These are phyloP conservation scores for Meteorus cinctellus DNA, from an alignment of 2,888 invertebrate genomes.

Conservation along the genomic window DNA sequence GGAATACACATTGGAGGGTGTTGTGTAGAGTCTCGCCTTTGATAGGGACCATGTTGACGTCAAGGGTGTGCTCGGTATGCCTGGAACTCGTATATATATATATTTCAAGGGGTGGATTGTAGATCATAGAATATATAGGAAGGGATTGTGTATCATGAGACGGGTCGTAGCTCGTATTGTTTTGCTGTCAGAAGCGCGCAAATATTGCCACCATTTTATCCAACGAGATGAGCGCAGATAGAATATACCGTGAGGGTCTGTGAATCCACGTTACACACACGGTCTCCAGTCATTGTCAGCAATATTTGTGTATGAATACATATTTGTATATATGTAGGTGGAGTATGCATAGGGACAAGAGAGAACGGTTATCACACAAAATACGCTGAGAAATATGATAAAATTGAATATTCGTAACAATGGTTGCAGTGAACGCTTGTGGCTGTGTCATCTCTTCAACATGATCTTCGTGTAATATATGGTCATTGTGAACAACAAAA, in stretches of 20 bases:
- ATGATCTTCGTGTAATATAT: background rate
- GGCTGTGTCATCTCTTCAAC: background rate
- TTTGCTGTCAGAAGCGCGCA: constrained; percentile 68
- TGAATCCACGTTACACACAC: constrained; percentile 19
- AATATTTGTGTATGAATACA: background rate
- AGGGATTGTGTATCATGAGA: constrained; percentile 63
- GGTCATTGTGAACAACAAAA: constrained; percentile 1
- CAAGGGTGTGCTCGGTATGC: constrained; percentile 23
- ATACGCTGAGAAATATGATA: background rate
- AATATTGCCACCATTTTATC: constrained; percentile 69
- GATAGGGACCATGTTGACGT: constrained; percentile 42
- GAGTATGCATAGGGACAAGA: background rate
- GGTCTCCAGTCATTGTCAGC: background rate
- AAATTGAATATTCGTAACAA: constrained; percentile 20
- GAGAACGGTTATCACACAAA: background rate
- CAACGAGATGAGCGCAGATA: constrained; percentile 52
- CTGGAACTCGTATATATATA: background rate
- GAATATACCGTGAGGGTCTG: constrained; percentile 19
- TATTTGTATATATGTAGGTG: background rate
- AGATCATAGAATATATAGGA: constrained; percentile 56
- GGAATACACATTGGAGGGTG: constrained; percentile 25
- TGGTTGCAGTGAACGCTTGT: background rate
- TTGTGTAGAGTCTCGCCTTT: background rate
- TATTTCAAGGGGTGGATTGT: constrained; percentile 55
- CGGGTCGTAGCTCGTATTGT: constrained; percentile 68